A percentile compares a stretch with the other conserved stretches of the same genome.
phyloP scores from a whole-genome alignment of 2,113 vertebrate species.

The Patagioenas fasciata region DNA sequence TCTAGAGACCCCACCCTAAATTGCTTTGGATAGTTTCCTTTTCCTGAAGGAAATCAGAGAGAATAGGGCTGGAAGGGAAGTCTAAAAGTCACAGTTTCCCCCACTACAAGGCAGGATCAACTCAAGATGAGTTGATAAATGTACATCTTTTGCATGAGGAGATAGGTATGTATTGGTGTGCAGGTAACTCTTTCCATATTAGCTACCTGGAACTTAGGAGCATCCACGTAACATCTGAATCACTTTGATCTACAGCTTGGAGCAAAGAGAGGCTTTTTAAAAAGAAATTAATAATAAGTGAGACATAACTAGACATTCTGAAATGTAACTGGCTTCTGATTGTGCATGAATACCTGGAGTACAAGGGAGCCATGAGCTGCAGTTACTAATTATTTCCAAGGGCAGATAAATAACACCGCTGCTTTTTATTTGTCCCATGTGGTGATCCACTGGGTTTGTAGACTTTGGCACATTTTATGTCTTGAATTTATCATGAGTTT shows the following conservation, averaged over 20 bases:
- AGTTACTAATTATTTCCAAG: constrained; percentile 61
- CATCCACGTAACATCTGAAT: not conserved
- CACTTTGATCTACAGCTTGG: not conserved
- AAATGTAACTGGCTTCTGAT: not conserved
- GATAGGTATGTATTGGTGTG: not conserved
- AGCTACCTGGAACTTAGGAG: not conserved
- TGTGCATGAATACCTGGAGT: not conserved
- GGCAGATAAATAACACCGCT: constrained; percentile 39
- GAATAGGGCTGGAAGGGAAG: not conserved
- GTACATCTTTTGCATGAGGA: not conserved
- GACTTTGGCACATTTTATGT: constrained; percentile 41
- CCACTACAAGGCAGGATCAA: not conserved
- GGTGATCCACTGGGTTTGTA: constrained; percentile 37
- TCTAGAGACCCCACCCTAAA: constrained; percentile 39
- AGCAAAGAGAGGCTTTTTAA: not conserved
- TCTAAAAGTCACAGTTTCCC: not conserved
- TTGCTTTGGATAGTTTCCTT: constrained; percentile 6
- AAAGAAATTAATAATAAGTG: not conserved
- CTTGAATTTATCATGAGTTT: constrained; percentile 52
- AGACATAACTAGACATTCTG: not conserved
- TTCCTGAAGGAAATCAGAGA: constrained; percentile 8
- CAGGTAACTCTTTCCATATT: not conserved
- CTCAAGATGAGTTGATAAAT: not conserved
- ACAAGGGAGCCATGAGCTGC: not conserved
- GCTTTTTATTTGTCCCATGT: constrained; percentile 42